phyloP scores from a whole-genome alignment of 2,888 invertebrate genomes.

The Alviniconcha strummeri region DNA sequence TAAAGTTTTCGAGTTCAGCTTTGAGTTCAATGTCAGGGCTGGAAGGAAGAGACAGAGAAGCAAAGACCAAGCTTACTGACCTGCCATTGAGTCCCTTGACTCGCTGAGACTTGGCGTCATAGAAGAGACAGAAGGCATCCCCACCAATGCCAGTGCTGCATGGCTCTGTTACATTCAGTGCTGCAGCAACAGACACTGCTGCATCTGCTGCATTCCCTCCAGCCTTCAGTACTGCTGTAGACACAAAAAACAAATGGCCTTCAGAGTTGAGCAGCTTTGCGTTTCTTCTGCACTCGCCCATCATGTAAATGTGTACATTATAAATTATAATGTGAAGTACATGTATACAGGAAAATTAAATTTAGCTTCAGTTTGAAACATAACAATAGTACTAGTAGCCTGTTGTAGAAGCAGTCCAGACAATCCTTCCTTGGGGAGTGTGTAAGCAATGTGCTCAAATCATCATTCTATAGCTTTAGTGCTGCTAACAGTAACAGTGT shows the following conservation, averaged over 20 bases:
- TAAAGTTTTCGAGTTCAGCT: too few species aligned
- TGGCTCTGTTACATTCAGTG: slow-evolving; percentile 72
- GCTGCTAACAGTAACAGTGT: too few species aligned
- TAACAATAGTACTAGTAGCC: too few species aligned
- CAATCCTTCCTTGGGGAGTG: too few species aligned
- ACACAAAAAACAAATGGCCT: neutral
- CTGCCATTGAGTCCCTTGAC: slow-evolving; percentile 73
- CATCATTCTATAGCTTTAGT: too few species aligned
- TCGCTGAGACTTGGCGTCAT: slow-evolving; percentile 63
- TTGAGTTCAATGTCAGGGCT: neutral
- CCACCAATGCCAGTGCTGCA: slow-evolving; percentile 73
- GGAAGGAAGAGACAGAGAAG: neutral
- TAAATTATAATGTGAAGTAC: too few species aligned
- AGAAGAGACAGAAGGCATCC: slow-evolving; percentile 73
- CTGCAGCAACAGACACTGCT: slow-evolving; percentile 73
- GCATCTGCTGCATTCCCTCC: slow-evolving; percentile 75
- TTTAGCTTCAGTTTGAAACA: too few species aligned
- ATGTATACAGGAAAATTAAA: too few species aligned
- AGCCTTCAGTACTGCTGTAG: slow-evolving; percentile 68
- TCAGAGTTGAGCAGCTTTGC: neutral
- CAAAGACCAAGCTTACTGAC: slow-evolving; percentile 37
- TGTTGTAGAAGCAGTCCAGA: too few species aligned
- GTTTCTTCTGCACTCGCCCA: neutral
- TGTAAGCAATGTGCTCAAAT: too few species aligned
- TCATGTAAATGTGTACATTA: too few species aligned